Base-by-base conservation (phyloP, 1,140 invertebrate species). In the Drosophila athabasca region DNA sequence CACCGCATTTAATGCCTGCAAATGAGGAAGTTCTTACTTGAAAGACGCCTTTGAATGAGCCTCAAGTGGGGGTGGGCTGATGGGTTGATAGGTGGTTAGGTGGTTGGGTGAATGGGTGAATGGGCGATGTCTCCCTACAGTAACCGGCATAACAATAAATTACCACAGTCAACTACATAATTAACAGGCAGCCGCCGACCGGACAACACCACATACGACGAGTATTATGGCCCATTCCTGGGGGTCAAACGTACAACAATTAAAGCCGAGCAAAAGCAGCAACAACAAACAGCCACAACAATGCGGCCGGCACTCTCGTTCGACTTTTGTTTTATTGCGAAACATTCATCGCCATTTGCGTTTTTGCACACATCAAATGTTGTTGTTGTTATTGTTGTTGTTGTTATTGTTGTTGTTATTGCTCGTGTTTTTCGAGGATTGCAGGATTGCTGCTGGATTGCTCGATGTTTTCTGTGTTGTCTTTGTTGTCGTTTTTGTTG, bases 331-430 rank as follows among this genome's bases (percentile, higher is more conserved):
- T 85, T 85, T 85, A 87, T 87, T 78, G 78, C 77, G 65, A 39
- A 84, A 75, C 82, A 85, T 85, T 85, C 82, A 87, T 78, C 73
- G 78, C 69, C 82, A 85, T 85, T 85, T 85, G 82, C 69, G 74
- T 81, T 87, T 81, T 82, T 69, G 64, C 77, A 31, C 73, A 26
- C 24, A 26, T 4, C 4, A 26, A 4, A 26, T 5, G 24, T 6
- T 26, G 24, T 24, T 24, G 24, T 24, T 24, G 24, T 24, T 24
- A 4, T 24, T 24, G 22, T 24, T 1, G 22, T 22, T 22, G 22
- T 22, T n/a, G n/a, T 24, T 24, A 3, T 24, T 24, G 2, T 24
- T 24, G 22, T 24, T 29, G 29, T 8, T 31, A 72, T 69, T 67
- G 67, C 49, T 70, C 69, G 62, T 83, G 71, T 67, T 75, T 64